These are phyloP conservation scores for Dinocampus coccinellae DNA, from an alignment of 2,888 invertebrate genomes.

Conservation along the genomic window DNA sequence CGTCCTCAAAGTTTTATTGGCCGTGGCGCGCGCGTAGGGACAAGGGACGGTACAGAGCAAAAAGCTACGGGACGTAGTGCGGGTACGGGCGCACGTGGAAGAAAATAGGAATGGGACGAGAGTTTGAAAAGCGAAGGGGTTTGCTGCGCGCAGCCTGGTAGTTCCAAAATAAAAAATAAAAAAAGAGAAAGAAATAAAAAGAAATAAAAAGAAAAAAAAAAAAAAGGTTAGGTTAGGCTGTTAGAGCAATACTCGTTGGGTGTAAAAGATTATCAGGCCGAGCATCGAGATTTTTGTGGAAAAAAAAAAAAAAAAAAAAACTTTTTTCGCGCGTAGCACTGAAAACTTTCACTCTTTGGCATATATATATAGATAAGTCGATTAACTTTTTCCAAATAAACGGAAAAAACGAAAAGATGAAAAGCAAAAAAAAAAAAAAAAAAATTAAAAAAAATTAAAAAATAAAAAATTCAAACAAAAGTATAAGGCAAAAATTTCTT, in stretches of 20 bases:
- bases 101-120: neutral
- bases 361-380: neutral
- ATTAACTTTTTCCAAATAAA: constrained; percentile 2
- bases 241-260: constrained; percentile 49
- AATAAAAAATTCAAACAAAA: constrained; percentile 6
- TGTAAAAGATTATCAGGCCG: constrained; percentile 64
- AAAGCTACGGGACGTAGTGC: neutral
- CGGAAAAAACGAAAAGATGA: too few relatives aligned
- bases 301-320: too few relatives aligned
- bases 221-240: constrained; percentile 17
- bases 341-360: constrained; percentile 4
- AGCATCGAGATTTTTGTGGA: constrained; percentile 20
- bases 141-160: neutral
- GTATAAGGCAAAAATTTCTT: constrained; percentile 14
- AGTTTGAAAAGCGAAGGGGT: constrained; percentile 25
- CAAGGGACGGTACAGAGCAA: constrained; percentile 38
- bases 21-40: constrained; percentile 45
- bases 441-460: neutral
- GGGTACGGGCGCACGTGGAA: neutral
- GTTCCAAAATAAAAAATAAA: neutral
- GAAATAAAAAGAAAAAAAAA: constrained; percentile 26
- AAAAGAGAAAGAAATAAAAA: constrained; percentile 15
- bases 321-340: neutral
- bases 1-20: constrained; percentile 51
- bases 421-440: neutral